Conservation (phyloP, 2,888 invertebrate species). For the Parochlus steinenii region DNA sequence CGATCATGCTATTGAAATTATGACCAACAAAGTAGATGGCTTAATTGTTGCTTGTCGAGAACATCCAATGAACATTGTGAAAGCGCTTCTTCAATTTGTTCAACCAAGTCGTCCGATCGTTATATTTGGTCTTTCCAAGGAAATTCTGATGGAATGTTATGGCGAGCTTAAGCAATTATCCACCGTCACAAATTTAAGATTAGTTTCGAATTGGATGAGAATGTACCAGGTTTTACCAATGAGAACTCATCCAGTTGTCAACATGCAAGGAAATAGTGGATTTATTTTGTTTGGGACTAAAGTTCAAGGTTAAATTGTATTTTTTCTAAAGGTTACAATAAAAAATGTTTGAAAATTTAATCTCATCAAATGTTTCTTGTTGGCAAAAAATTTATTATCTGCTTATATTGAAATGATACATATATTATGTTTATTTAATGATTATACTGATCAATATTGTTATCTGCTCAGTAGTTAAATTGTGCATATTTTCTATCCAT, state of each 20-base stretch:
- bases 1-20: constrained; percentile 42
- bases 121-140: constrained; percentile 62
- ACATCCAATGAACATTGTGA: constrained; percentile 66
- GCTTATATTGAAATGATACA: too few relatives aligned
- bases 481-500: too few relatives aligned
- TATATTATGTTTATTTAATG: too few relatives aligned
- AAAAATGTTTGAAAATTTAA: not conserved
- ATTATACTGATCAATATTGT: too few relatives aligned
- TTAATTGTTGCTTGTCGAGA: constrained; percentile 67
- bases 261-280: constrained; percentile 78
- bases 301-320: constrained; percentile 21
- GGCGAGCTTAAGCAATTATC: constrained; percentile 53
- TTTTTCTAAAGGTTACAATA: not conserved
- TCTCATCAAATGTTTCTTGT: not conserved
- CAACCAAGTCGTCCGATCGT: constrained; percentile 71
- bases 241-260: constrained; percentile 88
- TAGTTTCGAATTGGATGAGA: constrained; percentile 76
- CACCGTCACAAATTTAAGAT: constrained; percentile 55
- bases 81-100: constrained; percentile 57
- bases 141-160: constrained; percentile 74
- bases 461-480: too few relatives aligned
- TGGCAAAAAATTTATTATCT: not conserved
- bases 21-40: constrained; percentile 51
- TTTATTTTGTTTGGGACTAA: constrained; percentile 60
- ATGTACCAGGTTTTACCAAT: constrained; percentile 79